Evolutionary conservation across 2,888 invertebrate species (phyloP), one percentile per base, ranked within the genome.

Genomic region (Tenthredo amoena): DNA sequence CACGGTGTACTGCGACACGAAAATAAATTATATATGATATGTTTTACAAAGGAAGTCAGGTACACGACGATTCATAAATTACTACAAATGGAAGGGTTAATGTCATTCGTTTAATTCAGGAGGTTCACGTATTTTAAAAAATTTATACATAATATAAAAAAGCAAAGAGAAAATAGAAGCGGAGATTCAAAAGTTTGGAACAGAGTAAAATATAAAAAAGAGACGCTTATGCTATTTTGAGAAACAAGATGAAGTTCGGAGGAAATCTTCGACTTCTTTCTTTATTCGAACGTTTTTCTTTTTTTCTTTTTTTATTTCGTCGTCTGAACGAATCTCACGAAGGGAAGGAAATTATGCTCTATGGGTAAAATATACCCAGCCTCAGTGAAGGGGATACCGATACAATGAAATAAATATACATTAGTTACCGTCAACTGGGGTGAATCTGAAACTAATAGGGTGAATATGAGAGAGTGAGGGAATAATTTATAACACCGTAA

Each of bases 31-130:
- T 55, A 18, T 55, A 55, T 77, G 55, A 55, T 50, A 50, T 55
- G 47, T 74, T 74, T 74, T 77, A 18, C 18, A 77, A 55, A 55
- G 77, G 77, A 50, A 55, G 77, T 77, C 77, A 77, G 77, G 77
- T 31, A 77, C 47, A 76, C 55, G 55, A 55, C 31, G 77, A 77
- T 77, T 77, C 77, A 77, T 50, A 31, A 77, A 77, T 77, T 77
- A 77, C 31, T 55, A 31, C 26, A 15, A n/a, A 31, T 31, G n/a
- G 50, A 77, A 31, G 77, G 77, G 47, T 55, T 31, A 55, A 47
- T 77, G 18, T 31, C 50, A 55, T 47, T 55, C 77, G 77, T 77
- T 50, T 47, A 77, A 50, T 77, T 77, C 77, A 34, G 34, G 68
- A 34, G 68, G 68, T 34, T 68, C 26, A n/a, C 47, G 31, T 40